These are phyloP conservation scores for Eudyptes chrysolophus DNA, from an alignment of 2,113 vertebrate genomes.

Conservation along the genomic window DNA sequence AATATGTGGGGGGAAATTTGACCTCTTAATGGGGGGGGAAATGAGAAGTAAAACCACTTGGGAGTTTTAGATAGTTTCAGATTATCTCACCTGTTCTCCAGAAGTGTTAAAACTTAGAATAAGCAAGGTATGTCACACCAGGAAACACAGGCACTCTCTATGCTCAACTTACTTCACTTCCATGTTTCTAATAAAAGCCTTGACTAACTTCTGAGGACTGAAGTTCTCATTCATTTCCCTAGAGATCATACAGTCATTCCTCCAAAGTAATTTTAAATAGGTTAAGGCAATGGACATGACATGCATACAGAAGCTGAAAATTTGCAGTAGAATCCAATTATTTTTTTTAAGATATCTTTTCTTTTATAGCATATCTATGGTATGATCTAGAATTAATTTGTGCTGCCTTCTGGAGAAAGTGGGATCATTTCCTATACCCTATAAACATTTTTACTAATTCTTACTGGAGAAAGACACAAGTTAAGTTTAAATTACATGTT, in stretches of 20 bases:
- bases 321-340: neutral
- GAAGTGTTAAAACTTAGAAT: neutral
- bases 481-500: neutral
- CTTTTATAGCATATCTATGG: neutral
- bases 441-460: neutral
- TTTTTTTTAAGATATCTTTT: neutral
- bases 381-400: neutral
- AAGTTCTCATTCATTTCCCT: neutral
- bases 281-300: neutral
- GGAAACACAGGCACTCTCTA: neutral
- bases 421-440: neutral
- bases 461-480: neutral
- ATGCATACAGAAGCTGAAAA: neutral
- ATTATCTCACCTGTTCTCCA: neutral
- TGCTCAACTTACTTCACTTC: neutral
- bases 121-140: neutral
- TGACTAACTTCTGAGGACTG: neutral
- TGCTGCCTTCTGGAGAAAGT: neutral
- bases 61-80: neutral
- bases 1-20: neutral
- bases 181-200: neutral
- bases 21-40: neutral
- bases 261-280: neutral
- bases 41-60: neutral
- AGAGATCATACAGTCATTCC: neutral